phyloP scores from a whole-genome alignment of 2,888 invertebrate species.

The Lasioglossum zephyrum region DNA sequence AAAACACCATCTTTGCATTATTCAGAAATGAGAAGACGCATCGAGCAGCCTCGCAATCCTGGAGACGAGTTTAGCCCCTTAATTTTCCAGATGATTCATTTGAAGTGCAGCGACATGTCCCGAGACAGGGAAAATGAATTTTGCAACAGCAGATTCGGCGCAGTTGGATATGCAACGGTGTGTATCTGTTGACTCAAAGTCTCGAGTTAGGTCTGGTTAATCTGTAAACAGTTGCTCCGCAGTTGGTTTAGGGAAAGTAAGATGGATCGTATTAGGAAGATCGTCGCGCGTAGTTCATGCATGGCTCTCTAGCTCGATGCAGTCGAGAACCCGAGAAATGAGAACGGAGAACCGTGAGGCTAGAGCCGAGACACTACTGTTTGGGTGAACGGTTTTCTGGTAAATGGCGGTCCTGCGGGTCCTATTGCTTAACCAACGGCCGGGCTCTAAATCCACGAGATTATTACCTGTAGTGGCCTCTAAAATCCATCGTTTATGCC shows the following conservation, averaged over 20 bases:
- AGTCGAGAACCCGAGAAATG: background rate
- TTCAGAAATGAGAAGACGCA: too few species aligned
- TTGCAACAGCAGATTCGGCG: background rate
- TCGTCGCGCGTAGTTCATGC: slow-evolving; percentile 11
- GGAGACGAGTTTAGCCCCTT: too few species aligned
- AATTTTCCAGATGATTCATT: too few species aligned
- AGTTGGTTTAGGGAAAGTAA: slow-evolving; percentile 19
- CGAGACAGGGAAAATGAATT: background rate
- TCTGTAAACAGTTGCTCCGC: slow-evolving; percentile 16
- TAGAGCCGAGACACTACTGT: background rate
- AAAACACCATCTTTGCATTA: too few species aligned
- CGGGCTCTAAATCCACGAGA: background rate
- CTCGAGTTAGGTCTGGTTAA: slow-evolving; percentile 6
- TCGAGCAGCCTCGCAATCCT: too few species aligned
- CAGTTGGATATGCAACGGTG: background rate
- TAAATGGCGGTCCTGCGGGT: slow-evolving; percentile 8
- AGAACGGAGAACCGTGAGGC: background rate
- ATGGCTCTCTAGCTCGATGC: background rate
- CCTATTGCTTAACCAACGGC: slow-evolving; percentile 12
- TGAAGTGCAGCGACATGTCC: background rate
- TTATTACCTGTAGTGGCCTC: slow-evolving; percentile 8
- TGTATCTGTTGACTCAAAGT: slow-evolving; percentile 7
- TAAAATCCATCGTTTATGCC: slow-evolving; percentile 17
- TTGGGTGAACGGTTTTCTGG: slow-evolving; percentile 14
- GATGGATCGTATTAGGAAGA: slow-evolving; percentile 19